phyloP scores from a whole-genome alignment of 2,797 vertebrate species.

The Monodelphis domestica region DNA sequence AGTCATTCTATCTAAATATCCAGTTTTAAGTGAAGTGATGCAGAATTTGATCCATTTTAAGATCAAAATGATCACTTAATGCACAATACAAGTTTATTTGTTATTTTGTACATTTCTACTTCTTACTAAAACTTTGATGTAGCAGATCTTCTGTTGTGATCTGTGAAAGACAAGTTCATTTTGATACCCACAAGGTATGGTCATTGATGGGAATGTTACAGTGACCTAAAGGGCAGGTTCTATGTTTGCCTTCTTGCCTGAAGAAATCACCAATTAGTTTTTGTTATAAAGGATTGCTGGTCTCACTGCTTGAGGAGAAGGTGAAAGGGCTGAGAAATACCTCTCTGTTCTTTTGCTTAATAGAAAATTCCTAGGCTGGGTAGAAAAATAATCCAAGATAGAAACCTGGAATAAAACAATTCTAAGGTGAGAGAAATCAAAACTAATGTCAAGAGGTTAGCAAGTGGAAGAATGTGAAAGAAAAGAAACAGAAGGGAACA shows the following conservation, averaged over 20 bases:
- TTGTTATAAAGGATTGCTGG: slow-evolving; percentile 19
- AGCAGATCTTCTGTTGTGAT: background rate
- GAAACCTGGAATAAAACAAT: background rate
- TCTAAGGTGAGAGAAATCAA: background rate
- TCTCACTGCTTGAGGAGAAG: background rate
- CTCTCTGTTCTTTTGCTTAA: background rate
- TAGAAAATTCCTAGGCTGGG: slow-evolving; percentile 6
- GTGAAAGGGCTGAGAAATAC: background rate
- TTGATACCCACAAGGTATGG: background rate
- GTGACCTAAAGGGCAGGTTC: background rate
- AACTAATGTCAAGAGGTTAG: background rate
- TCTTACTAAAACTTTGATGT: background rate
- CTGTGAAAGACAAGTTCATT: background rate
- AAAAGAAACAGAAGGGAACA: background rate
- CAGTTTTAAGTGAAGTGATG: slow-evolving; percentile 58
- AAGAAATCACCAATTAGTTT: slow-evolving; percentile 6
- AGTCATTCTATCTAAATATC: slow-evolving; percentile 64
- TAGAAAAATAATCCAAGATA: background rate
- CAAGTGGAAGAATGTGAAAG: background rate
- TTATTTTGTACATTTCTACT: slow-evolving; percentile 7
- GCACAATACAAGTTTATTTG: background rate
- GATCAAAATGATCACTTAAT: slow-evolving; percentile 31
- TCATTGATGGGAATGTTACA: slow-evolving; percentile 1
- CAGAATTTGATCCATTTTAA: slow-evolving; percentile 37
- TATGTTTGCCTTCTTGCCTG: slow-evolving; percentile 32